Percentiles rank a stretch among this genome's conserved stretches.
phyloP scores from a whole-genome alignment of 2,888 invertebrate species.

The Cataglyphis livida region DNA sequence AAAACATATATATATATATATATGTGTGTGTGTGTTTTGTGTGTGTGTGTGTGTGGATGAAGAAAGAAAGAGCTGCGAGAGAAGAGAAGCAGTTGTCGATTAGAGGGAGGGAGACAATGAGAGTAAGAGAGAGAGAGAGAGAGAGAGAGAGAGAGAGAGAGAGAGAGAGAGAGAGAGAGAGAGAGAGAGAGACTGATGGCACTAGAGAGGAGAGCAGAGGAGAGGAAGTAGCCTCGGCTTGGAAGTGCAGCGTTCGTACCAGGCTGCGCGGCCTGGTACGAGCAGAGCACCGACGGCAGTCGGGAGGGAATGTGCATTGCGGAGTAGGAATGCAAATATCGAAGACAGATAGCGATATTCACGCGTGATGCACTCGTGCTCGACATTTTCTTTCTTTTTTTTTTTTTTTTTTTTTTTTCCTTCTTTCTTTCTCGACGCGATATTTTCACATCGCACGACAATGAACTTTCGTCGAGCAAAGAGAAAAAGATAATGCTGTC shows the following conservation, averaged over 20 bases:
- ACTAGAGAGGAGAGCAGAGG: conserved; percentile 48
- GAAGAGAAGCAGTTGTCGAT: conserved; percentile 56
- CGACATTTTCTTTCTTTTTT: conserved; percentile 31
- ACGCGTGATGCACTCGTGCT: conserved; percentile 39
- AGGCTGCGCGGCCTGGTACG: conserved; percentile 84
- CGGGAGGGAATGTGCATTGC: conserved; percentile 58
- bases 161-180: conserved; percentile 27
- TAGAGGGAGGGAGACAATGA: conserved; percentile 36
- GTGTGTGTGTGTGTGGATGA: not conserved
- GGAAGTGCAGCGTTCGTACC: conserved; percentile 82
- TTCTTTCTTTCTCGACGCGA: not conserved
- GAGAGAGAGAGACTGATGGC: conserved; percentile 49
- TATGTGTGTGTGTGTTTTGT: too few relatives aligned
- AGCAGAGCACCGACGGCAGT: conserved; percentile 65
- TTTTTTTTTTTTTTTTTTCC: not conserved
- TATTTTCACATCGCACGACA: conserved; percentile 5
- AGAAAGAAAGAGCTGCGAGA: conserved; percentile 30
- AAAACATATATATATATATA: not conserved
- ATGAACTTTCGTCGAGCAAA: not conserved
- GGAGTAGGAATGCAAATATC: conserved; percentile 50
- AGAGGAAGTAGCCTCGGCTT: conserved; percentile 57
- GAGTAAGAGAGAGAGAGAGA: conserved; percentile 38
- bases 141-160: conserved; percentile 35
- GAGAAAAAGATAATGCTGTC: not conserved
- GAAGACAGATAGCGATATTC: conserved; percentile 56